Evolutionary conservation across 2,113 vertebrate species (phyloP), one percentile per base, ranked within the genome.

Genomic region (Epinephelus fuscoguttatus): DNA sequence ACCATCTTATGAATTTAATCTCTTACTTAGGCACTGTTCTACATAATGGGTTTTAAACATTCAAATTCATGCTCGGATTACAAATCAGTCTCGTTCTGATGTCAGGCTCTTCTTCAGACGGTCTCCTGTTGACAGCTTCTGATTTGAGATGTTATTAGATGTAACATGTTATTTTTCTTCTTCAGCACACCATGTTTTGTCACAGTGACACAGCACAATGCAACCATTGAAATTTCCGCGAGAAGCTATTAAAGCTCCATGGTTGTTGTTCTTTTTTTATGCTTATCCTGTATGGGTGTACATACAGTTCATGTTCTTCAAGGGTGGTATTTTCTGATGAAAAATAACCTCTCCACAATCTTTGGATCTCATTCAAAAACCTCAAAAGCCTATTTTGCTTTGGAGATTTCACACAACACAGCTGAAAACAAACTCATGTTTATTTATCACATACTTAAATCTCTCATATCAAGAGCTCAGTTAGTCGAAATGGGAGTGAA

Each of bases 1-100:
- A 91, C 81, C 91, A 87, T 91, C 71, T 88, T 85, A 90, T 91
- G 88, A 94, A 91, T 93, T 84, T 89, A 95, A 95, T 94, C 91
- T 92, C 89, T 87, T 89, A 90, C 88, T 94, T 89, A 81, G 83
- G 74, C 77, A 50, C 81, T 91, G 84, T 91, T 93, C 88, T 86
- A 91, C 89, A 91, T 91, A 92, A 94, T 91, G 68, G 85, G 61
- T 90, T 92, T 94, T 88, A 89, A 91, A 82, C 88, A 93, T 88
- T 93, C 70, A 86, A 85, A 92, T 84, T 56, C 87, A 88, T 77
- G 90, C 83, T 79, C 53, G 84, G 88, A 87, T 90, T 93, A 84
- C 79, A 93, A 88, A 90, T 88, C 76, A 90, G 81, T 21, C 40
- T 60, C 25, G 27, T 55, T 75, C 72, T 70, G 47, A 30, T 60